A percentile compares a stretch with the other conserved stretches of the same genome.
Conservation (phyloP, 1,140 invertebrate species). For the Glossosoma conforme region DNA sequence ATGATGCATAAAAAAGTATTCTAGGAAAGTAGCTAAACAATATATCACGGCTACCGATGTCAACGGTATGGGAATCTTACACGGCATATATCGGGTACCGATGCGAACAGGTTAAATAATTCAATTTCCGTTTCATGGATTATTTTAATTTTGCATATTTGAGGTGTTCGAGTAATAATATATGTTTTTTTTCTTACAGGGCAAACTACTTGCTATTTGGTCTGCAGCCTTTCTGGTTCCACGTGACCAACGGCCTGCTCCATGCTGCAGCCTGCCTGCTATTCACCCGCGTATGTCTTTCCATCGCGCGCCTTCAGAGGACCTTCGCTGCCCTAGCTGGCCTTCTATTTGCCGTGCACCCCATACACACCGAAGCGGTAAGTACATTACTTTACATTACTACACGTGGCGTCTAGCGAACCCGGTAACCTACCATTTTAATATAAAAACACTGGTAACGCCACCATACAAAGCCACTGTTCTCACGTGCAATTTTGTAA, state of each 20-base stretch:
- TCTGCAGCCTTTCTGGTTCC: conserved; percentile 67
- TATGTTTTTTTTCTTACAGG: conserved; percentile 52
- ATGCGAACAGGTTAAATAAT: no score
- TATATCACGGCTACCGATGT: no score
- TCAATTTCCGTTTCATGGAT: no score
- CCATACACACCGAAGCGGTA: conserved; percentile 85
- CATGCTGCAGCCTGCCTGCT: conserved; percentile 67
- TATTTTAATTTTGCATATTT: neutral
- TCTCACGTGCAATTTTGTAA: neutral
- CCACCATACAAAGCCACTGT: neutral
- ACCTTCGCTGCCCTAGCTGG: conserved; percentile 64
- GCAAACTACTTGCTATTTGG: conserved; percentile 65
- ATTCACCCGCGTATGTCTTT: conserved; percentile 62
- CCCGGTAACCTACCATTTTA: no score
- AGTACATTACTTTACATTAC: conserved; percentile 45
- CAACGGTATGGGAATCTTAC: no score
- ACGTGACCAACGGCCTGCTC: conserved; percentile 67
- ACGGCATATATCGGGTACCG: no score
- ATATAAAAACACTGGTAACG: neutral
- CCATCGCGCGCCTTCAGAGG: conserved; percentile 58
- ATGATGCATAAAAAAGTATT: no score
- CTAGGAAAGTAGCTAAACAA: no score
- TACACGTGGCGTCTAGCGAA: no score
- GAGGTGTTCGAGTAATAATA: neutral
- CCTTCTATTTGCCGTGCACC: conserved; percentile 81